phyloP scores from a whole-genome alignment of 1,140 invertebrate genomes.

The Drosophila tropicalis region DNA sequence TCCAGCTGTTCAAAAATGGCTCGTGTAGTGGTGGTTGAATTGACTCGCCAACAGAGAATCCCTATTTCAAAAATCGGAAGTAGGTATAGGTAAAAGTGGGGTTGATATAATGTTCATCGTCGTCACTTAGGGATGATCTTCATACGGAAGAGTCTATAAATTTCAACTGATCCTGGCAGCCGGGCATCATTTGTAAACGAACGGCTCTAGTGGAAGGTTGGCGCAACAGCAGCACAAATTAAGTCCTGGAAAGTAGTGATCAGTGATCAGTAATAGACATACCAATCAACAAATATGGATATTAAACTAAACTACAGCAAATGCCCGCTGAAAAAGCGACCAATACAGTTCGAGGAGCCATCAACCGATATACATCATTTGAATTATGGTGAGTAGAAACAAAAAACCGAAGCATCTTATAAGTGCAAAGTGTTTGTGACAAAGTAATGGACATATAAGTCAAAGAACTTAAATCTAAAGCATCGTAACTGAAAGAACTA shows the following conservation, averaged over 20 bases:
- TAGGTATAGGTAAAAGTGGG: constrained; percentile 66
- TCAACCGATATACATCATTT: constrained; percentile 47
- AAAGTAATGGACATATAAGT: not conserved
- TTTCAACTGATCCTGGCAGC: constrained; percentile 67
- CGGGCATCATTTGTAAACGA: constrained; percentile 79
- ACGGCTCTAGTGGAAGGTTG: constrained; percentile 46
- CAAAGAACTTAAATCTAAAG: not conserved
- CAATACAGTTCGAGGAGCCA: constrained; percentile 86
- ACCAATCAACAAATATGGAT: constrained; percentile 57
- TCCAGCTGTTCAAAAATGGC: constrained; percentile 63
- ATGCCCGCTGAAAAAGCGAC: constrained; percentile 95
- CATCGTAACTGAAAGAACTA: no score
- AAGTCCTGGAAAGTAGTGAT: constrained; percentile 36
- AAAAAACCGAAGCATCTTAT: not conserved
- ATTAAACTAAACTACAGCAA: constrained; percentile 85
- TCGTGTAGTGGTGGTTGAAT: constrained; percentile 77
- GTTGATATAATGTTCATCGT: constrained; percentile 25
- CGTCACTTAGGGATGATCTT: constrained; percentile 16
- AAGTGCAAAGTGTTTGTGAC: not conserved
- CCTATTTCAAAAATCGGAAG: constrained; percentile 60
- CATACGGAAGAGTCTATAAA: constrained; percentile 64
- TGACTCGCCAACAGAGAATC: constrained; percentile 56
- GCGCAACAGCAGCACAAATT: constrained; percentile 60
- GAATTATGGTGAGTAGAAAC: constrained; percentile 61
- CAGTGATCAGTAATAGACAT: constrained; percentile 15